Conservation (phyloP, 2,797 vertebrate genomes). For the Sebastiscus tertius region DNA sequence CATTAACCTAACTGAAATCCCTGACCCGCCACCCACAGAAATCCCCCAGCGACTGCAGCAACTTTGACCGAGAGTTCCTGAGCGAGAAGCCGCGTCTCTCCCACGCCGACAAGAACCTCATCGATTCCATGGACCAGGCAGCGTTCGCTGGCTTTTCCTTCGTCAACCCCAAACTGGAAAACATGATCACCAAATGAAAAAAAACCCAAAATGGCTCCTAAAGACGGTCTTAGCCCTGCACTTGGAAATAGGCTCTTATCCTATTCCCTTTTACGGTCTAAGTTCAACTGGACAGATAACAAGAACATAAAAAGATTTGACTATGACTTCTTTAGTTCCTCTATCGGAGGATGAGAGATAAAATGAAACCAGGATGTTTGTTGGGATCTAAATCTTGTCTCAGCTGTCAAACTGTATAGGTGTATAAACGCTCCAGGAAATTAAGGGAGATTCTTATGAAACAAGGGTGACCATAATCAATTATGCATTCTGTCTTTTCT, state of each 20-base stretch:
- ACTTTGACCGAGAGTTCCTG: conserved; percentile 97
- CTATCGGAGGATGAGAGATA: conserved; percentile 9
- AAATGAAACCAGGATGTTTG: conserved; percentile 9
- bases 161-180: conserved; percentile 92
- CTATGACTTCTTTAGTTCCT: conserved; percentile 13
- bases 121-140: conserved; percentile 95
- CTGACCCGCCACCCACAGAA: conserved; percentile 82
- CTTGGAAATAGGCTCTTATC: background rate
- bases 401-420: conserved; percentile 18
- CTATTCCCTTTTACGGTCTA: background rate
- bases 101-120: conserved; percentile 93
- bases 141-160: conserved; percentile 95
- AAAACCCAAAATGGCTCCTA: background rate
- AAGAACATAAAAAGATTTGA: conserved; percentile 3
- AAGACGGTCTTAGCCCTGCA: background rate
- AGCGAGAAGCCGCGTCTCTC: conserved; percentile 94
- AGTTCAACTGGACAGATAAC: conserved; percentile 28
- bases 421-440: conserved; percentile 41
- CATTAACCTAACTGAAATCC: conserved; percentile 31
- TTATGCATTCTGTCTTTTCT: conserved; percentile 32
- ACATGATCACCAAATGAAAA: conserved; percentile 84
- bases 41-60: conserved; percentile 91
- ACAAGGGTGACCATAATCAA: conserved; percentile 55
- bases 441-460: conserved; percentile 49
- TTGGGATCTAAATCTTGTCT: conserved; percentile 14